Percentiles rank a stretch among this genome's conserved stretches.
phyloP scores from a whole-genome alignment of 2,113 vertebrate species.

The Hiodon tergisus region DNA sequence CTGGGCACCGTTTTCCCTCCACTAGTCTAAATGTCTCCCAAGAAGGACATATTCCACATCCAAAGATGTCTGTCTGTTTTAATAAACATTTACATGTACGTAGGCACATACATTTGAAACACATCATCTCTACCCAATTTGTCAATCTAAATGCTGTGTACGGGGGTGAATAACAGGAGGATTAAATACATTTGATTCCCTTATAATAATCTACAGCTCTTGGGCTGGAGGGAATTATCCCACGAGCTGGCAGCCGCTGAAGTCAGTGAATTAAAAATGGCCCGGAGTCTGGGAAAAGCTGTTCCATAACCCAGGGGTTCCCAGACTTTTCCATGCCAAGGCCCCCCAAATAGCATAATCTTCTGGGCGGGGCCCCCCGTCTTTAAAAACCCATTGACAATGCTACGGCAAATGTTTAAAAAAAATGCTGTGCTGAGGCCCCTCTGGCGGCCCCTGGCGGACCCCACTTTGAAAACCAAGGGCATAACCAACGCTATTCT shows the following conservation, averaged over 20 bases:
- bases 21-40: not conserved
- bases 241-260: constrained; percentile 70
- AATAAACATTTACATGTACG: constrained; percentile 33
- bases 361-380: too few species aligned
- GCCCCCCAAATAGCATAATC: too few species aligned
- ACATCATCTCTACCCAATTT: constrained; percentile 12
- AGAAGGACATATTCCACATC: too few species aligned
- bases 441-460: too few species aligned
- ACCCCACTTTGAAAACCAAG: too few species aligned
- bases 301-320: constrained; percentile 49
- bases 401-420: too few species aligned
- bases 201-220: constrained; percentile 76
- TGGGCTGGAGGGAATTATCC: constrained; percentile 76
- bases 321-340: too few species aligned
- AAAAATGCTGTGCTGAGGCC: too few species aligned
- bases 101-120: constrained; percentile 31
- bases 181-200: constrained; percentile 75
- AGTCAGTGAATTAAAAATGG: constrained; percentile 82
- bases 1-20: not conserved
- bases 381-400: too few species aligned
- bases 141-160: not conserved
- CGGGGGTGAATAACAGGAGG: constrained; percentile 41
- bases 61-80: constrained; percentile 11
- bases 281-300: constrained; percentile 72
- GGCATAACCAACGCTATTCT: constrained; percentile 68